Evolutionary conservation across 2,797 vertebrate species (phyloP).

Genomic region (Cyclura pinguis): DNA sequence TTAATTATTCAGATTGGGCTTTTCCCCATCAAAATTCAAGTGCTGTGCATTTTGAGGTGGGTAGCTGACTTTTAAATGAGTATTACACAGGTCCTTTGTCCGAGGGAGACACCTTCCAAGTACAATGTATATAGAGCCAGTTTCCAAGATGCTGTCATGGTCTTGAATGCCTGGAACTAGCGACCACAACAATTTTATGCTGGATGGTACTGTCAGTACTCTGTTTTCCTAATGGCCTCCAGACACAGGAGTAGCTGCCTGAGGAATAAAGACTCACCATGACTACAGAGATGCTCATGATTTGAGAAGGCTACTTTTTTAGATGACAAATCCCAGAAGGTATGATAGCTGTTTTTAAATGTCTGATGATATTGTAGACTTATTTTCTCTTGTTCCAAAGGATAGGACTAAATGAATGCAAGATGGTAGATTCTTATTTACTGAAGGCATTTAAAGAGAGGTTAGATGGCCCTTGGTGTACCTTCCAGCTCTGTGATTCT

Average conservation of each 20-base stretch:
- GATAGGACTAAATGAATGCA: too few relatives aligned
- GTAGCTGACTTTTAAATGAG: background rate
- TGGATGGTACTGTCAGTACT: background rate
- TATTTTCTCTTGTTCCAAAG: too few relatives aligned
- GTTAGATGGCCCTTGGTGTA: too few relatives aligned
- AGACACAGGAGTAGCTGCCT: background rate
- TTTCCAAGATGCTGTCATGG: background rate
- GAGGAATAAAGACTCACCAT: too few relatives aligned
- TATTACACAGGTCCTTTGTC: background rate
- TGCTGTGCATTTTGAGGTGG: constrained; percentile 1
- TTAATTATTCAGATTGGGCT: background rate
- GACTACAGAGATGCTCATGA: background rate
- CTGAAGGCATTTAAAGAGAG: too few relatives aligned
- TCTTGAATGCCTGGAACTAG: background rate
- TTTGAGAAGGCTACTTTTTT: too few relatives aligned
- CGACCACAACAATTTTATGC: background rate
- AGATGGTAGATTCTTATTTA: too few relatives aligned
- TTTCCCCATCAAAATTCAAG: background rate
- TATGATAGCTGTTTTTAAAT: too few relatives aligned
- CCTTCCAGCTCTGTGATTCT: too few relatives aligned
- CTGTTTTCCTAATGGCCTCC: background rate
- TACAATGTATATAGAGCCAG: background rate
- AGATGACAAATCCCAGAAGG: too few relatives aligned
- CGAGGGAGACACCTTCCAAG: background rate
- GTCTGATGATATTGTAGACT: too few relatives aligned